Percentiles rank a stretch among this genome's conserved stretches.
Conservation (phyloP, 2,113 vertebrate species). For the Callaeas wilsoni region DNA sequence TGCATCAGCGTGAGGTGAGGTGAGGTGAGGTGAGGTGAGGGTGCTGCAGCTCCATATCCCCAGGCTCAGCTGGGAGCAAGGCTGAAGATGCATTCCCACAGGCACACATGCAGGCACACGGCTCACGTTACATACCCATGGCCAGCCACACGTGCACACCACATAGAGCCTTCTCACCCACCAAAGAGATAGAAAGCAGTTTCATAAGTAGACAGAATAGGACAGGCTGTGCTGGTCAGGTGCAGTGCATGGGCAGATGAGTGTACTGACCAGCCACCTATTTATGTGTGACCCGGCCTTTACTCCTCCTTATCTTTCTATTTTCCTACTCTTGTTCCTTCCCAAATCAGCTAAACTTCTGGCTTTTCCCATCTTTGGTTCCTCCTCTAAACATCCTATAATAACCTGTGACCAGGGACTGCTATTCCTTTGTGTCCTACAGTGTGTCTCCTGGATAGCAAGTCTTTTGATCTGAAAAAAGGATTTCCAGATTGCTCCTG, state of each 20-base stretch:
- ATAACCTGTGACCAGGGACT: neutral
- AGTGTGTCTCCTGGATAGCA: neutral
- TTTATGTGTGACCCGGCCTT: neutral
- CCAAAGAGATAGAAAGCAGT: neutral
- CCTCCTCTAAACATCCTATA: neutral
- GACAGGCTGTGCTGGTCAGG: neutral
- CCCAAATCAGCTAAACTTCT: neutral
- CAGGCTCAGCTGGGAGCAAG: neutral
- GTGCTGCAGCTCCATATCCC: neutral
- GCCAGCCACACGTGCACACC: fast-evolving
- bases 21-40: neutral
- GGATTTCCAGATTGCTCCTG: neutral
- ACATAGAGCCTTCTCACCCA: neutral
- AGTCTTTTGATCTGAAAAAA: neutral
- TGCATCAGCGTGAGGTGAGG: neutral
- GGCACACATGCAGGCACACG: fast-evolving
- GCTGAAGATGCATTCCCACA: neutral
- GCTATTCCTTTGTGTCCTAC: neutral
- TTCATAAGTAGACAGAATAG: neutral
- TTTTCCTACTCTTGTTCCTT: neutral
- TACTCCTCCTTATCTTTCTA: neutral
- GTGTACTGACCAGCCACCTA: neutral
- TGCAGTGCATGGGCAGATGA: neutral
- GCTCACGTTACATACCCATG: fast-evolving
- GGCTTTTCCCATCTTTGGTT: neutral